phyloP scores from a whole-genome alignment of 2,888 invertebrate species.

The Sabellastarte sp. region DNA sequence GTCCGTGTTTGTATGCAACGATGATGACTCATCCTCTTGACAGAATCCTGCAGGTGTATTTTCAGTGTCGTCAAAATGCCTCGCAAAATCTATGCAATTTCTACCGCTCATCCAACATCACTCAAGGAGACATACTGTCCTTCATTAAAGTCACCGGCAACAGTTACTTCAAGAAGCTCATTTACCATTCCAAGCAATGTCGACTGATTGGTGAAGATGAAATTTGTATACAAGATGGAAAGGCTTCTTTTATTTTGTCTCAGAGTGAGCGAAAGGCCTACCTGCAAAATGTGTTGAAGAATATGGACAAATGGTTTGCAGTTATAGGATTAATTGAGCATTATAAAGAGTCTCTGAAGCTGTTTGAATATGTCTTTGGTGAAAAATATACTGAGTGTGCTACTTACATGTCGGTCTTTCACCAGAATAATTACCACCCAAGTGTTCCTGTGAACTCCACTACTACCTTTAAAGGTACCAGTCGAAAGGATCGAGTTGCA shows the following conservation, averaged over 20 bases:
- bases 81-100: constrained; percentile 1
- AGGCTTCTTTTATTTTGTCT: constrained; percentile 6
- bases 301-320: constrained; percentile 11
- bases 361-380: constrained; percentile 8
- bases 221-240: constrained; percentile 9
- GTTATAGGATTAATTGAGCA: constrained; percentile 9
- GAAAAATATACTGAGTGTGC: constrained; percentile 4
- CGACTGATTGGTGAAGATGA: constrained; percentile 11
- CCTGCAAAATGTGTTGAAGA: constrained; percentile 9
- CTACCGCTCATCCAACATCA: background rate
- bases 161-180: constrained; percentile 11
- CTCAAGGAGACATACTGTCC: background rate
- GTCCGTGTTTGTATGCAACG: constrained; percentile 6
- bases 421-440: background rate
- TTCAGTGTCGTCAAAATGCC: background rate
- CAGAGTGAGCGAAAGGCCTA: background rate
- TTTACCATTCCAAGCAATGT: constrained; percentile 14
- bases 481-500: no score
- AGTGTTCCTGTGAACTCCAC: background rate
- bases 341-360: constrained; percentile 1
- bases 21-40: constrained; percentile 11
- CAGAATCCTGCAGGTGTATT: constrained; percentile 9
- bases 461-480: background rate
- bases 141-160: constrained; percentile 6
- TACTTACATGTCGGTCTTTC: no score